A percentile compares a stretch with the other conserved stretches of the same genome.
Evolutionary conservation across 2,113 vertebrate genomes (phyloP).

Genomic region (Tinamus guttatus): DNA sequence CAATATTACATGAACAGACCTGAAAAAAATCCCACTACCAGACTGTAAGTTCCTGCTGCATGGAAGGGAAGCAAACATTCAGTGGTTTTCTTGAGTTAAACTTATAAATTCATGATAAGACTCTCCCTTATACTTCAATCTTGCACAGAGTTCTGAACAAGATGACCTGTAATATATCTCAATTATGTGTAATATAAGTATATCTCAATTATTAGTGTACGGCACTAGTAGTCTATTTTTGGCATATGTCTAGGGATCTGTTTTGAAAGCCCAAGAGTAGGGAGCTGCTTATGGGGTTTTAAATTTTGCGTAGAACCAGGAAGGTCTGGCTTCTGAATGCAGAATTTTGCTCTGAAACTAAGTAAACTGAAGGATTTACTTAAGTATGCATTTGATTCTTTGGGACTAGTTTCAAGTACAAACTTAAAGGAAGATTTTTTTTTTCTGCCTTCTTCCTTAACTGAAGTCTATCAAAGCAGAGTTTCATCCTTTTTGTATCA

Average conservation of each 20-base stretch:
- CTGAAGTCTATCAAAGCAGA: neutral
- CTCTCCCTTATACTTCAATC: neutral
- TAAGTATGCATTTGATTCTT: fast-evolving
- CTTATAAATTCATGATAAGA: neutral
- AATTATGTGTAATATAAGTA: neutral
- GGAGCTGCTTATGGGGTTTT: neutral
- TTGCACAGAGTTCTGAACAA: neutral
- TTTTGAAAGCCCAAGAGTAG: neutral
- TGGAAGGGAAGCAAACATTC: neutral
- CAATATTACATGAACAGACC: neutral
- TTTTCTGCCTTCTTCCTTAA: neutral
- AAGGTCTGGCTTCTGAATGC: neutral
- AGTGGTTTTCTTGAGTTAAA: neutral
- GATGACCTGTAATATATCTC: neutral
- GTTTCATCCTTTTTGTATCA: neutral
- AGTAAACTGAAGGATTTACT: neutral
- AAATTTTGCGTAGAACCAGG: neutral
- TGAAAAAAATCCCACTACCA: neutral
- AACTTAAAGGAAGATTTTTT: neutral
- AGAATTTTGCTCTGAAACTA: neutral
- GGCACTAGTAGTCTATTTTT: neutral
- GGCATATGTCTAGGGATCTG: neutral
- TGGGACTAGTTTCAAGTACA: neutral
- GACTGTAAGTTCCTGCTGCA: neutral
- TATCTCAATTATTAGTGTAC: neutral